Base-by-base conservation (phyloP, 1,140 invertebrate species). In the Planococcus citri region DNA sequence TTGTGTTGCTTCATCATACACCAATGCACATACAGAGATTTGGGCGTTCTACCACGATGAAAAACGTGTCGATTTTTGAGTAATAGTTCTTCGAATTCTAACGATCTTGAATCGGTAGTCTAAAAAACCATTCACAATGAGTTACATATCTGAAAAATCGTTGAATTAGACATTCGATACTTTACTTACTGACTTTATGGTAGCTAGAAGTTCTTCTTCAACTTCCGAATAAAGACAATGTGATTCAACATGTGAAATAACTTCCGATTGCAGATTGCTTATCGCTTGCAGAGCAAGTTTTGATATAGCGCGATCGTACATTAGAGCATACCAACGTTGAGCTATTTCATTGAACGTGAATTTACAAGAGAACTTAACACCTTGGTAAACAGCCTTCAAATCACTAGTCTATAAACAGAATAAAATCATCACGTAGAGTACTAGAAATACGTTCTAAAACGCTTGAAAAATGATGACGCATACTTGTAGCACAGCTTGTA, bases 301-400 rank as follows among this genome's bases (percentile, higher is more conserved):
- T 12, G 88, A 93, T 38, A 93, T 86, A 57, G 88, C 85, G 58
- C 91, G 87, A 79, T 98, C 94, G 78, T 97, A 98, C 1, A 98
- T 80, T 61, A 99, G 76, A 10, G 92, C 90, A 81, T 95, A 95
- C 95, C 95, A 98, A 70, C 96, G 84, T 71, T 94, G 91, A 76
- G 97, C 92, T 27, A 98, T 86, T 78, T 99, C 95, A 77, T 91
- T 88, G 14, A 97, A 78, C 0, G 93, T 95, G 77, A 97, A 98
- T 72, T 91, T 87, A 76, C 94, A 96, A 0, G 95, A 95, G 81
- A 99, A 98, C 78, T 96, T 97, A 2, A 95, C 88, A 24, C 94
- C 93, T 72, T 90, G 81, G 77, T 97, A 91, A 8, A 98, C 94
- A 75, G 86, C 85, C 37, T 86, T 82, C 38, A 96, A 78, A 78